Evolutionary conservation across 2,113 vertebrate species (phyloP).

Genomic region (Tenrec ecaudatus): DNA sequence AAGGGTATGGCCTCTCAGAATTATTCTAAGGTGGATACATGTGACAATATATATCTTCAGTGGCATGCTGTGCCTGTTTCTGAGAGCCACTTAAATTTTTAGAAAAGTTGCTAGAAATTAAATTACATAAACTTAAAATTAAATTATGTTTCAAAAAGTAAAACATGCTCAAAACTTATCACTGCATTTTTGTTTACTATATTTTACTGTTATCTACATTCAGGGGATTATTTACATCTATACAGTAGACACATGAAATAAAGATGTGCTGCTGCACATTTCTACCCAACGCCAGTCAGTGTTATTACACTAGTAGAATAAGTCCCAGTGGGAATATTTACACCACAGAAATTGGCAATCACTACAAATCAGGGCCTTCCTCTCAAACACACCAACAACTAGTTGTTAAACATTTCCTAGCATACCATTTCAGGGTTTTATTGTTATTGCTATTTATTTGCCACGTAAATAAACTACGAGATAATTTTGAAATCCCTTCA

Average conservation of each 20-base stretch:
- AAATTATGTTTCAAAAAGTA: slow-evolving; percentile 22
- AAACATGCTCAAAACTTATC: background rate
- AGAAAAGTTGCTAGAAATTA: slow-evolving; percentile 40
- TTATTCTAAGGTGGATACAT: background rate
- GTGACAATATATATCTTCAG: background rate
- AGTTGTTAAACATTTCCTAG: background rate
- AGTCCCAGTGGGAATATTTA: background rate
- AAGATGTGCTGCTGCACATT: background rate
- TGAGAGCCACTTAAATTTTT: slow-evolving; percentile 23
- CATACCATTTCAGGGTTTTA: background rate
- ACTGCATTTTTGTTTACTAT: background rate
- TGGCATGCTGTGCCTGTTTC: background rate
- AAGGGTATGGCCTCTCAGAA: background rate
- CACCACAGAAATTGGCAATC: background rate
- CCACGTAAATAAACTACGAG: background rate
- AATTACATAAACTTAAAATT: background rate
- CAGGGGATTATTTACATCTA: background rate
- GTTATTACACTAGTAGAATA: background rate
- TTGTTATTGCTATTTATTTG: background rate
- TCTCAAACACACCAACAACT: background rate
- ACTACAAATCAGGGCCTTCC: background rate
- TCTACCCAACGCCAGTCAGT: background rate
- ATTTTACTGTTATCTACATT: background rate
- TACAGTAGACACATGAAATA: background rate
- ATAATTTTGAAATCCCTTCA: background rate